These are phyloP conservation scores for Hycleus cichorii DNA, from an alignment of 1,140 invertebrate species.

Conservation along the genomic window DNA sequence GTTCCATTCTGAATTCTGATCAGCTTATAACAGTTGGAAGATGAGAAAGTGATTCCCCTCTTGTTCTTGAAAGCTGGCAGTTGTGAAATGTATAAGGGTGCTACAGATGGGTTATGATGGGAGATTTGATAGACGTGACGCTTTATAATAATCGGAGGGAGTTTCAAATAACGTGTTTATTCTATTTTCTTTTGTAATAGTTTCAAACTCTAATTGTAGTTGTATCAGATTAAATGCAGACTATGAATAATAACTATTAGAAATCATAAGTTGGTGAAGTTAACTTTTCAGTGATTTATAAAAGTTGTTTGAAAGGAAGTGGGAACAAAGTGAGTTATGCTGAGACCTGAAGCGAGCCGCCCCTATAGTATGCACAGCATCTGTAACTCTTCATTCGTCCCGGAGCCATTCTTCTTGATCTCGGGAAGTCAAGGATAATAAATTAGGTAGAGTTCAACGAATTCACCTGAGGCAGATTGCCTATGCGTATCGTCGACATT, in stretches of 20 bases:
- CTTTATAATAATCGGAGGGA: background rate
- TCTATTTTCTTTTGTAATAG: no score
- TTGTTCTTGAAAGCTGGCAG: background rate
- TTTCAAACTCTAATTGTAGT: no score
- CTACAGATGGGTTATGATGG: background rate
- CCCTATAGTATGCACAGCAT: conserved; percentile 15
- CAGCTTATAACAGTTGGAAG: conserved; percentile 8
- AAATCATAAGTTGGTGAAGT: conserved; percentile 10
- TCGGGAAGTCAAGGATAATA: conserved; percentile 21
- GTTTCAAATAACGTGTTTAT: no score
- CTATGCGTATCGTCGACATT: background rate
- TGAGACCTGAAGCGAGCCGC: conserved; percentile 4
- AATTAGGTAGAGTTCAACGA: conserved; percentile 20
- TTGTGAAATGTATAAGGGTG: background rate
- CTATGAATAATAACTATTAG: background rate
- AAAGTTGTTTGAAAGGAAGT: conserved; percentile 16
- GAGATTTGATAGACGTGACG: conserved; percentile 8
- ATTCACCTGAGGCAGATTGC: conserved; percentile 16
- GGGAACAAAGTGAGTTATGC: conserved; percentile 20
- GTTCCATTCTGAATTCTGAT: conserved; percentile 11
- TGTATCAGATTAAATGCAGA: background rate
- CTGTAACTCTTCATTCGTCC: conserved; percentile 25
- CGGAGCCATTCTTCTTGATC: conserved; percentile 25
- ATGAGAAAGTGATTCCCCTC: conserved; percentile 7
- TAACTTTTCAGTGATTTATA: conserved; percentile 22